These are phyloP conservation scores for Perizoma affinitatum DNA, from an alignment of 2,888 invertebrate species.

Conservation along the genomic window DNA sequence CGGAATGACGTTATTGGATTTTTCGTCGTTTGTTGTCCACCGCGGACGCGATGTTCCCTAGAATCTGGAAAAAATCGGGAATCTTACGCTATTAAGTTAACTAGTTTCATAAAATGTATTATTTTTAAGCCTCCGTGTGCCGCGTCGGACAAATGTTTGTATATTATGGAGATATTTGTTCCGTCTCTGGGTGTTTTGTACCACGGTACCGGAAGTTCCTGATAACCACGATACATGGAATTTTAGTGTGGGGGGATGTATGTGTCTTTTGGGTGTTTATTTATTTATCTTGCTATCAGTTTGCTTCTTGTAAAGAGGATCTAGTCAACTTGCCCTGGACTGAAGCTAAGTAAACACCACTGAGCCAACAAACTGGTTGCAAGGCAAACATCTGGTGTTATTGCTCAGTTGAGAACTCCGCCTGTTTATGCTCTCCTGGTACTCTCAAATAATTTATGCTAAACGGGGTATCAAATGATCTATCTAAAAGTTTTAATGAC, in stretches of 20 bases:
- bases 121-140: too few species aligned
- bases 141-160: too few species aligned
- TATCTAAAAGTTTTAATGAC: not conserved
- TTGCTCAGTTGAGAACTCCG: conserved; percentile 18
- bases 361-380: conserved; percentile 13
- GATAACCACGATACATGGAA: too few species aligned
- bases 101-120: too few species aligned
- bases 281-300: too few species aligned
- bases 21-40: conserved; percentile 1
- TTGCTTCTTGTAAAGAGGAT: not conserved
- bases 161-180: too few species aligned
- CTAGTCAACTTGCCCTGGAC: conserved; percentile 6
- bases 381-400: conserved; percentile 26
- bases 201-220: too few species aligned
- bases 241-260: too few species aligned
- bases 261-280: too few species aligned
- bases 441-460: conserved; percentile 1
- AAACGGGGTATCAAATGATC: not conserved
- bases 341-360: conserved; percentile 11
- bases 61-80: not conserved
- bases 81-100: too few species aligned
- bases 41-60: not conserved
- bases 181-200: too few species aligned
- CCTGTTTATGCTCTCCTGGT: conserved; percentile 26
- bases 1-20: conserved; percentile 1